Percentiles rank a stretch among this genome's conserved stretches.
phyloP scores from a whole-genome alignment of 2,797 vertebrate genomes.

The Notolabrus celidotus region DNA sequence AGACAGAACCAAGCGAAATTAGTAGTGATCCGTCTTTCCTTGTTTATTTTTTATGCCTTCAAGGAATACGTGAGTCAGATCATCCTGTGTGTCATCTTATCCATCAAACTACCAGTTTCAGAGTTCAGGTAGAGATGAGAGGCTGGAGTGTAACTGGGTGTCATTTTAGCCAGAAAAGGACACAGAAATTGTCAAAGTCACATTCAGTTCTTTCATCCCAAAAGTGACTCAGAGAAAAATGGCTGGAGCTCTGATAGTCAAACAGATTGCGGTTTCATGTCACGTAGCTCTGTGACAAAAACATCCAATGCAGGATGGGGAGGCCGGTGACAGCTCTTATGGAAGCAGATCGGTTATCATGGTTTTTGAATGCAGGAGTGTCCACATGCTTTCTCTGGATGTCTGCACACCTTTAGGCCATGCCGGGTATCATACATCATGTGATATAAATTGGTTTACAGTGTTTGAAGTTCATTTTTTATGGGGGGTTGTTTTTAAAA shows the following conservation, averaged over 20 bases:
- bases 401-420: not conserved
- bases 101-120: slow-evolving; percentile 19
- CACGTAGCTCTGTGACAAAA: not conserved
- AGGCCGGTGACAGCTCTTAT: not conserved
- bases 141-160: not conserved
- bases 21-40: not conserved
- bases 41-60: not conserved
- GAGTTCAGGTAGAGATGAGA: slow-evolving; percentile 18
- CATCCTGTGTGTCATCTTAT: not conserved
- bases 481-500: too few species aligned
- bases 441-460: too few species aligned
- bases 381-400: not conserved
- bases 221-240: slow-evolving; percentile 14
- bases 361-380: not conserved
- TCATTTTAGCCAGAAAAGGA: slow-evolving; percentile 15
- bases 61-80: slow-evolving; percentile 8
- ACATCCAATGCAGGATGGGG: not conserved
- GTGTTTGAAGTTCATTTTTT: too few species aligned
- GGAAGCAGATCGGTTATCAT: not conserved
- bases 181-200: not conserved
- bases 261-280: not conserved
- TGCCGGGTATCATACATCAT: not conserved
- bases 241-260: not conserved
- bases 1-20: not conserved
- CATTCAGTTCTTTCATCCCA: slow-evolving; percentile 2